Conservation (phyloP, 2,113 vertebrate genomes). For the Petaurus breviceps region DNA sequence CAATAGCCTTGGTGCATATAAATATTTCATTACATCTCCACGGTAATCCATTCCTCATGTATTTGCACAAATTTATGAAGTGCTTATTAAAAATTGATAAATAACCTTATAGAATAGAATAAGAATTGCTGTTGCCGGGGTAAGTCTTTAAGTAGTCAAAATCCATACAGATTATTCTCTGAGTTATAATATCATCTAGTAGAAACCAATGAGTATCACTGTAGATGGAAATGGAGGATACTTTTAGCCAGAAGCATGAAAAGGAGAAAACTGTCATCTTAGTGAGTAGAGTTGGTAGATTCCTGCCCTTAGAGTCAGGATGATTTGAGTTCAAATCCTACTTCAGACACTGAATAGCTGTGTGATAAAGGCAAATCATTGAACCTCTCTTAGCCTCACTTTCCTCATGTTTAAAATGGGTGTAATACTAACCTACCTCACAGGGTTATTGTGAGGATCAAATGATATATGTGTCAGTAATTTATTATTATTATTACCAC, state of each 20-base stretch:
- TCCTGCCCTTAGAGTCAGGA: neutral
- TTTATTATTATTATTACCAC: neutral
- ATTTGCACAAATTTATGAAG: constrained; percentile 65
- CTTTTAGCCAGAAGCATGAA: neutral
- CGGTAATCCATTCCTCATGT: constrained; percentile 71
- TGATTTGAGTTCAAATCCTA: neutral
- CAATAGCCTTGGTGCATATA: constrained; percentile 59
- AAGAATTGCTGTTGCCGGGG: constrained; percentile 56
- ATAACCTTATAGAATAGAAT: constrained; percentile 54
- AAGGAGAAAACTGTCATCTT: neutral
- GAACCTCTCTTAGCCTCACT: neutral
- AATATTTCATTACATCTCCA: constrained; percentile 69
- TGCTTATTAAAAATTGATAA: constrained; percentile 72
- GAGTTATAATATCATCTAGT: constrained; percentile 43
- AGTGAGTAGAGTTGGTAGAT: neutral
- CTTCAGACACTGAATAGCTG: neutral
- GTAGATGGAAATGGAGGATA: neutral
- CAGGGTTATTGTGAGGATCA: neutral
- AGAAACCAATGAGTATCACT: constrained; percentile 39
- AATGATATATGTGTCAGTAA: neutral
- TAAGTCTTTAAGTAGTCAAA: constrained; percentile 55
- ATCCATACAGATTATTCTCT: neutral
- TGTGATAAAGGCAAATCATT: neutral
- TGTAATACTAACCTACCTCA: neutral
- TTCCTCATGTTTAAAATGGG: neutral